A percentile compares a stretch with the other conserved stretches of the same genome.
These are phyloP conservation scores for Brachionus calyciflorus DNA, from an alignment of 1,140 invertebrate genomes.

Conservation along the genomic window DNA sequence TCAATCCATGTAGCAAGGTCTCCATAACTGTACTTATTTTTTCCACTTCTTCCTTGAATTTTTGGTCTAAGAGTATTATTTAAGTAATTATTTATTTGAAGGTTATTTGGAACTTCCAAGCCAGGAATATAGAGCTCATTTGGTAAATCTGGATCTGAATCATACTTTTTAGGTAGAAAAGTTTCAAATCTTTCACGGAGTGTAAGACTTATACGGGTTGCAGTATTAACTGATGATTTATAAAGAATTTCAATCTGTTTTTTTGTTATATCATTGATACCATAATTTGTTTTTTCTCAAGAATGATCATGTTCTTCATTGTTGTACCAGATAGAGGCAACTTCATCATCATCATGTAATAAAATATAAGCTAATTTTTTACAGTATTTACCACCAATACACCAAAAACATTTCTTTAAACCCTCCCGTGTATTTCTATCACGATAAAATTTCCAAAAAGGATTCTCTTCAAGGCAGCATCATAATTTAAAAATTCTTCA, in stretches of 20 bases:
- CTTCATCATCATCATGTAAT: neutral
- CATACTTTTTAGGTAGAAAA: neutral
- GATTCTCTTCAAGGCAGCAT: neutral
- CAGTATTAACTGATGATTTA: slow-evolving; percentile 3
- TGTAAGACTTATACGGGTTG: neutral
- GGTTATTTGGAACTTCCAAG: neutral
- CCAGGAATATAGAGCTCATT: neutral
- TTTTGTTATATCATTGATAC: slow-evolving; percentile 23
- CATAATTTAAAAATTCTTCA: neutral
- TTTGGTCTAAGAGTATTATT: neutral
- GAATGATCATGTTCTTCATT: neutral
- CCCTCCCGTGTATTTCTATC: neutral
- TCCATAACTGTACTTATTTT: too few relatives aligned
- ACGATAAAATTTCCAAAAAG: neutral
- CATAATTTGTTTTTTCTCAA: neutral
- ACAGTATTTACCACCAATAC: neutral
- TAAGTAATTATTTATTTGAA: slow-evolving; percentile 2
- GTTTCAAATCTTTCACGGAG: neutral
- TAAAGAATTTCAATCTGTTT: slow-evolving; percentile 7
- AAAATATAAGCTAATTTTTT: slow-evolving; percentile 25
- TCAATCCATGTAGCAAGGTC: too few relatives aligned
- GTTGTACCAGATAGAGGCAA: neutral
- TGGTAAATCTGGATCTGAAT: neutral
- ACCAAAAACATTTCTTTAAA: neutral
- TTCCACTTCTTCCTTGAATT: too few relatives aligned